Percentiles rank a stretch among this genome's conserved stretches.
phyloP scores from a whole-genome alignment of 2,888 invertebrate genomes.

The Lobophora halterata region DNA sequence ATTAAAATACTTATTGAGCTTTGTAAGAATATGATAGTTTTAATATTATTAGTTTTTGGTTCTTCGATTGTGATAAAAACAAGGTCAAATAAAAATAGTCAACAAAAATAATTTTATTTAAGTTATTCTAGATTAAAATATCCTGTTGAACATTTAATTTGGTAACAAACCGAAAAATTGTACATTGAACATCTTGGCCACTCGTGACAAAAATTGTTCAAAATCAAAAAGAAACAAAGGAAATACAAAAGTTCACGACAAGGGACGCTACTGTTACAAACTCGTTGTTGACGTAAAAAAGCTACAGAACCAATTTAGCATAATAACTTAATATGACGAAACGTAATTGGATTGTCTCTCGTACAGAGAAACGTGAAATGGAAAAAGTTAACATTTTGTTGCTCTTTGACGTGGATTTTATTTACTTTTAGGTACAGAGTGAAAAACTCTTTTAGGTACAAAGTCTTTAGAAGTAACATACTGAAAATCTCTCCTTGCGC shows the following conservation, averaged over 20 bases:
- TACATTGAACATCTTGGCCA: too few species aligned
- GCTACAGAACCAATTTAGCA: conserved; percentile 64
- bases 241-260: conserved; percentile 31
- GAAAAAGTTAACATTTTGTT: conserved; percentile 25
- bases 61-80: too few species aligned
- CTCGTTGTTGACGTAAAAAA: conserved; percentile 55
- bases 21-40: conserved; percentile 6
- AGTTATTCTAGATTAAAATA: too few species aligned
- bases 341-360: conserved; percentile 64
- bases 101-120: too few species aligned
- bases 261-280: conserved; percentile 34
- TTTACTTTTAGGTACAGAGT: conserved; percentile 13
- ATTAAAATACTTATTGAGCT: conserved; percentile 19
- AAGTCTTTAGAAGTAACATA: too few species aligned
- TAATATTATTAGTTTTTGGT: conserved; percentile 6
- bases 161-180: background rate
- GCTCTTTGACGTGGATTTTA: conserved; percentile 10
- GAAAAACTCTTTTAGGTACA: conserved; percentile 5
- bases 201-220: conserved; percentile 1
- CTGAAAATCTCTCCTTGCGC: too few species aligned
- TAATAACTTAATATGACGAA: conserved; percentile 70
- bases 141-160: background rate
- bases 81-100: too few species aligned
- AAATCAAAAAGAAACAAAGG: conserved; percentile 24
- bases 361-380: conserved; percentile 25